phyloP scores from a whole-genome alignment of 1,140 invertebrate species.

The Cydia pomonella region DNA sequence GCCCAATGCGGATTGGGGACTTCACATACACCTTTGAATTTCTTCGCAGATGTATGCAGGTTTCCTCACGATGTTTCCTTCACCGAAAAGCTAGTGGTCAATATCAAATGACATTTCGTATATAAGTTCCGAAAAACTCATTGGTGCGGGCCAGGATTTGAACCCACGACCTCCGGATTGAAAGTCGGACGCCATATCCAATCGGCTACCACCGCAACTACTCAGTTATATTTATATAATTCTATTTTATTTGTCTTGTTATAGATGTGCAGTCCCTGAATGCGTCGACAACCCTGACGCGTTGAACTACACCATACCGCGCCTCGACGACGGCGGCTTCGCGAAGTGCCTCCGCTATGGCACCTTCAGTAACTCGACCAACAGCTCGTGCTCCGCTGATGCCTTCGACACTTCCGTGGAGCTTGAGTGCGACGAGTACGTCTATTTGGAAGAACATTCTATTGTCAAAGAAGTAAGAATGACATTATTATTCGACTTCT shows the following conservation, averaged over 20 bases:
- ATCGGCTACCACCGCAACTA: neutral
- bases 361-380: conserved; percentile 53
- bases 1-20: too few species aligned
- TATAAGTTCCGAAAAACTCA: too few species aligned
- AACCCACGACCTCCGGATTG: too few species aligned
- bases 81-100: too few species aligned
- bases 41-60: too few species aligned
- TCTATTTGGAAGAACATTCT: conserved; percentile 70
- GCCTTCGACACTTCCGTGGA: conserved; percentile 64
- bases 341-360: conserved; percentile 64
- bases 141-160: too few species aligned
- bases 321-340: conserved; percentile 51
- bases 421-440: conserved; percentile 65
- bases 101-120: too few species aligned
- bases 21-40: too few species aligned
- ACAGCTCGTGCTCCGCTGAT: conserved; percentile 53
- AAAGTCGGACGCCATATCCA: too few species aligned
- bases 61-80: too few species aligned
- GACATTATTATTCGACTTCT: neutral
- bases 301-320: conserved; percentile 66
- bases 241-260: conserved; percentile 9
- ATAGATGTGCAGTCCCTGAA: conserved; percentile 69
- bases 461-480: conserved; percentile 72
- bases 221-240: neutral
- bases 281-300: conserved; percentile 53